Conservation (phyloP, 2,888 invertebrate genomes). For the Acronicta leporina region DNA sequence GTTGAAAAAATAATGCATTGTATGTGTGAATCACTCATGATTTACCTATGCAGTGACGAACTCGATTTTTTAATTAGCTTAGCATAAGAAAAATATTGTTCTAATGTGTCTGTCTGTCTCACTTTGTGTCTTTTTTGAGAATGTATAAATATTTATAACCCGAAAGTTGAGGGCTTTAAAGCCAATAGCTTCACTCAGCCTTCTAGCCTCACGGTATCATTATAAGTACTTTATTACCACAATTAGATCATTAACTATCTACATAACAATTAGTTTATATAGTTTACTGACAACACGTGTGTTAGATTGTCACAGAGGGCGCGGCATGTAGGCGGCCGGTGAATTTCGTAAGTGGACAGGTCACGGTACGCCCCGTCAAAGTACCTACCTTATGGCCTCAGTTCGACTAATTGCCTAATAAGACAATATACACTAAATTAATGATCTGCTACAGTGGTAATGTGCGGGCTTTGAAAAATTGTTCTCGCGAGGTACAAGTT, state of each 20-base stretch:
- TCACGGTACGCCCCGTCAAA: constrained; percentile 40
- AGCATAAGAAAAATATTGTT: too few relatives aligned
- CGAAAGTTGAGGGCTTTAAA: too few relatives aligned
- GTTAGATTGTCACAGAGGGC: constrained; percentile 39
- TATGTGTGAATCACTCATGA: too few relatives aligned
- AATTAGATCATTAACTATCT: not conserved
- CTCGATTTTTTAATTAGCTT: too few relatives aligned
- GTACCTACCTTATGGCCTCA: constrained; percentile 30
- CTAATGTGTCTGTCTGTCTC: too few relatives aligned
- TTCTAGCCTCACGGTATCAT: too few relatives aligned
- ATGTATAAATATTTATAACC: too few relatives aligned
- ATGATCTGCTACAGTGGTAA: constrained; percentile 39
- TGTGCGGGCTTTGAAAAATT: constrained; percentile 49
- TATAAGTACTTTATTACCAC: not conserved
- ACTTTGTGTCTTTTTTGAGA: too few relatives aligned
- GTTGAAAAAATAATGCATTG: too few relatives aligned
- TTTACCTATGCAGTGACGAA: too few relatives aligned
- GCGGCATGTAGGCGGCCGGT: constrained; percentile 43
- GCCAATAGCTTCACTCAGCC: too few relatives aligned
- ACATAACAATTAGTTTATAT: constrained; percentile 20
- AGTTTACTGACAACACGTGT: constrained; percentile 27
- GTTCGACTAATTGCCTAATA: constrained; percentile 62
- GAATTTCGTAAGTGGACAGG: constrained; percentile 54
- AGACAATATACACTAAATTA: constrained; percentile 52
- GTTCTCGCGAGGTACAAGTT: constrained; percentile 17